Evolutionary conservation across 2,888 invertebrate species (phyloP), one percentile per base, ranked within the genome.

Genomic region (Schizaphis graminum): DNA sequence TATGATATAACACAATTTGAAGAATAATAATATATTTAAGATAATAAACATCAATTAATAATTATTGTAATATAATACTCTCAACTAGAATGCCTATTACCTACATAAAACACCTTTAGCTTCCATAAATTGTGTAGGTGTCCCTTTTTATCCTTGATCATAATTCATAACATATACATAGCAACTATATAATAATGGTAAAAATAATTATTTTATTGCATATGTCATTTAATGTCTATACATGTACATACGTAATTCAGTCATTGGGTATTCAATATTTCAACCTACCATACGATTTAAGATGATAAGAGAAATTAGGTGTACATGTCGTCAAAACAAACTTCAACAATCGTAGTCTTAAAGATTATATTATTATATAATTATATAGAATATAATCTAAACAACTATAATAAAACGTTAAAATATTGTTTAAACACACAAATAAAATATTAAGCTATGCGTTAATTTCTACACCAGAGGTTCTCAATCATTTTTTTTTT

Each of bases 61-160:
- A 53, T 41, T 13, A 28, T 53, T 28, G 49, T 35, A 41, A 26
- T 53, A 84, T 53, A 84, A 35, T 13, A 57, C 77, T 35, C 28
- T 35, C 35, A 35, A 7, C 13, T 57, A 35, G n/a, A 67, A 35
- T 77, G 35, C 35, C 2, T 77, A 77, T 13, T 53, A 53, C 13
- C 21, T 89, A 53, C 13, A n/a, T 89, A 53, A 16, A 77, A 53
- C 41, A 53, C 49, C 13, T n/a, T 35, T 49, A 28, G 10, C 13
- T 35, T 61, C 10, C 26, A 61, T 26, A 4, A 28, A 84, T 13
- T 26, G 47, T 85, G 85, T 47, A 57, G 91, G 91, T 47, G 56
- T 85, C 56, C 24, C 56, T 56, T 91, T 85, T 91, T 85, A 85
- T 91, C 85, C 85, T 91, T 91, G 91, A 85, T 91, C 47, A 90